Evolutionary conservation across 2,797 vertebrate genomes (phyloP), one percentile per base, ranked within the genome.

Genomic region (Platyrinchus mystaceus): DNA sequence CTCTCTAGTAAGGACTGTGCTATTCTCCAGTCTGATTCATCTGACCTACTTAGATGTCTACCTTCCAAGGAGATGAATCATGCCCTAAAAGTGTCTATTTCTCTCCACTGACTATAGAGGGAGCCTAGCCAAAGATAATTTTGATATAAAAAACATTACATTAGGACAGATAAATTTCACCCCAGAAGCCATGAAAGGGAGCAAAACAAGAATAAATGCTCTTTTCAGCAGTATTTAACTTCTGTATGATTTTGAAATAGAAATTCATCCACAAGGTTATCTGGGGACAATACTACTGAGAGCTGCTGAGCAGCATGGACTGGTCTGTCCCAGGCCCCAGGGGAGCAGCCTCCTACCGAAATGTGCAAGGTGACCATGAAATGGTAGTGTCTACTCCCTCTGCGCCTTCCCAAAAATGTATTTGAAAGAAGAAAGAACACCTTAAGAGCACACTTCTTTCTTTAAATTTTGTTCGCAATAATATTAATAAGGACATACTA

Each of bases 1-100:
- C 62, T 86, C 60, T 77, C 44, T 74, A 78, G 87, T 86, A 91
- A 81, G 76, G 66, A 93, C 91, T 71, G 74, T 58, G 81, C 55
- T 78, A 46, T 84, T 93, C 79, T 78, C 75, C 66, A 91, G 43
- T 37, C 73, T 95, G 93, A 94, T 93, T 96, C 93, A 94, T 84
- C 30, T 94, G 91, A 95, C 94, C 91, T 94, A 91, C 86, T 95
- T 96, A 96, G 83, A 91, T 59, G 73, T 84, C 91, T 91, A 47
- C 90, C 62, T 94, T 96, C 52, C 0, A 0, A 95, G 71, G 66
- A 84, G 50, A 94, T 91, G 82, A 96, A 90, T 95, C 85, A 93
- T 91, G 82, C 46, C 76, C 79, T 78, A 47, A 49, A 90, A 94
- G 87, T 58, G 66, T 73, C 85, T 88, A 2, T 93, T 93, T 94